Evolutionary conservation across 2,113 vertebrate species (phyloP).

Genomic region (Todiramphus saurophagus): DNA sequence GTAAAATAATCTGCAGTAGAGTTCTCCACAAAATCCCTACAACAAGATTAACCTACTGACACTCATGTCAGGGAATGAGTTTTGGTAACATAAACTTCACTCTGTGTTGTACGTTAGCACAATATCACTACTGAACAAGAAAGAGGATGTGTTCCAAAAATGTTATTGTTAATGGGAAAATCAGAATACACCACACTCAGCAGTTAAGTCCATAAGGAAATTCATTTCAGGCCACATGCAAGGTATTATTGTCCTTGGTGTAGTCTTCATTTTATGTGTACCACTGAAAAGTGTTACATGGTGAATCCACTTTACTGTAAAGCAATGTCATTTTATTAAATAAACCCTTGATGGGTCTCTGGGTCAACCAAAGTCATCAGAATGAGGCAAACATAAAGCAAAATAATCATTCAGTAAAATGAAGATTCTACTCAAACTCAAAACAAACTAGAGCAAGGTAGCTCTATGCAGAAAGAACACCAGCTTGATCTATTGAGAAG

Average conservation of each 20-base stretch:
- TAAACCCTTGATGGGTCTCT: not conserved
- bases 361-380: not conserved
- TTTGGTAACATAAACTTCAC: not conserved
- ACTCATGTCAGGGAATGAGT: not conserved
- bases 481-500: not conserved
- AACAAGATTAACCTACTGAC: not conserved
- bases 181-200: slow-evolving; percentile 24
- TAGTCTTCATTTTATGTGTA: slow-evolving; percentile 46
- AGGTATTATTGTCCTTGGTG: not conserved
- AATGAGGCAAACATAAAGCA: not conserved
- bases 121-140: not conserved
- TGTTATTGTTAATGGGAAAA: slow-evolving; percentile 60
- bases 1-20: not conserved
- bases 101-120: not conserved
- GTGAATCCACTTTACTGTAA: slow-evolving; percentile 41
- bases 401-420: not conserved
- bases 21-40: not conserved
- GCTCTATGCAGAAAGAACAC: not conserved
- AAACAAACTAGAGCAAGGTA: not conserved
- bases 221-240: not conserved
- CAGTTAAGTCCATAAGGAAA: slow-evolving; percentile 38
- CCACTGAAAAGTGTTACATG: slow-evolving; percentile 25
- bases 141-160: slow-evolving; percentile 33
- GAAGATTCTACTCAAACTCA: not conserved
- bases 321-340: slow-evolving; percentile 58